Conservation (phyloP, 2,888 invertebrate genomes). For the Xiphydria camelus region DNA sequence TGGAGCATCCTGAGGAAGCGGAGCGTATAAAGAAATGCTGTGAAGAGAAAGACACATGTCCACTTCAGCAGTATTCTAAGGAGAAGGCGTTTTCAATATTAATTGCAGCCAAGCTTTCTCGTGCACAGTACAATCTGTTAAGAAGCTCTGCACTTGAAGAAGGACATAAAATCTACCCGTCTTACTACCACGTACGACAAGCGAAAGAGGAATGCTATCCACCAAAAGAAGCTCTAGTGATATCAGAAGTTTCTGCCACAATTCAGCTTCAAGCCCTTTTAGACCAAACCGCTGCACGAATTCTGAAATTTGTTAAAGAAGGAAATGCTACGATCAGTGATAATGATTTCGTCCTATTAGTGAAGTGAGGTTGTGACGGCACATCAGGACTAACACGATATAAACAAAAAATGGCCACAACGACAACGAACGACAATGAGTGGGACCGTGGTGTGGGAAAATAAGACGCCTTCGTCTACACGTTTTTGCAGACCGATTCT, state of each 20-base stretch:
- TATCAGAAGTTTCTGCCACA: no score
- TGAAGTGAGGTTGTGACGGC: conserved; percentile 21
- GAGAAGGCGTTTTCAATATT: no score
- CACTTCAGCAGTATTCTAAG: no score
- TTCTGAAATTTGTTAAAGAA: no score
- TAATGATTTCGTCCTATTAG: no score
- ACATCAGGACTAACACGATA: conserved; percentile 3
- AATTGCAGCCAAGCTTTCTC: no score
- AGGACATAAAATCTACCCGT: conserved; percentile 7
- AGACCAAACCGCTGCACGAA: no score
- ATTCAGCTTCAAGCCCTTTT: no score
- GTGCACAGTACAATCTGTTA: conserved; percentile 2
- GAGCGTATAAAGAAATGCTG: no score
- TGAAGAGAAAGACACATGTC: no score
- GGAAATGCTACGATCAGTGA: no score
- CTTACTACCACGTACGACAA: conserved; percentile 7
- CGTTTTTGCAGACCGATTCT: conserved; percentile 13
- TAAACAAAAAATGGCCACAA: conserved; percentile 10
- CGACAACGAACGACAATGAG: background rate
- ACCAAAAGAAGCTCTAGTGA: background rate
- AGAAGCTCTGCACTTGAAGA: conserved; percentile 7
- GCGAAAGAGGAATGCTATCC: conserved; percentile 10
- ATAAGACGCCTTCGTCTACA: conserved; percentile 8
- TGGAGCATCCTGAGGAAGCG: no score
- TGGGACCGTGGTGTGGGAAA: background rate